Percentiles rank a stretch among this genome's conserved stretches.
Evolutionary conservation across 2,113 vertebrate genomes (phyloP).

Genomic region (Glaucidium brasilianum): DNA sequence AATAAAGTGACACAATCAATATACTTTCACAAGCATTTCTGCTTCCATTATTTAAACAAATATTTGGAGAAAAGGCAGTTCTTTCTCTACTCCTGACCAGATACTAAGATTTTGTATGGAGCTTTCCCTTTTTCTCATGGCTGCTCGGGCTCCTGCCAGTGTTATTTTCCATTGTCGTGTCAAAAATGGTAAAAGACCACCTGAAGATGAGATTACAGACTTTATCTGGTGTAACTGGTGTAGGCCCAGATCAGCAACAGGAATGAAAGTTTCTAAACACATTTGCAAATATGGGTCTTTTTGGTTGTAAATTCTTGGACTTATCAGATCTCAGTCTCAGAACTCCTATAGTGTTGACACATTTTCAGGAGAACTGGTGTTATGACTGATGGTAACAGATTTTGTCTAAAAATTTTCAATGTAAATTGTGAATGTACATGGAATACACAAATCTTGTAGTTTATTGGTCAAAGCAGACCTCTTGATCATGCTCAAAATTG

Average conservation of each 20-base stretch:
- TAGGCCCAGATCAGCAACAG: neutral
- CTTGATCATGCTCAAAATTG: neutral
- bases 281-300: neutral
- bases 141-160: neutral
- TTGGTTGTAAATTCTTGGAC: neutral
- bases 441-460: neutral
- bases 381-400: neutral
- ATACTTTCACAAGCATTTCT: neutral
- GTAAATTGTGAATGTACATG: neutral
- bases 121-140: neutral
- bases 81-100: neutral
- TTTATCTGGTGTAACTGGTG: neutral
- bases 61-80: neutral
- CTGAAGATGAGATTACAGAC: neutral
- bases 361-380: neutral
- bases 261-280: neutral
- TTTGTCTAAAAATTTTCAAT: neutral
- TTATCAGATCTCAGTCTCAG: neutral
- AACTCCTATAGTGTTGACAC: neutral
- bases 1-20: neutral
- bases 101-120: neutral
- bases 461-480: neutral
- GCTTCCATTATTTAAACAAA: neutral
- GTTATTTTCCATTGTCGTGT: neutral
- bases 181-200: neutral